These are phyloP conservation scores for Ernsta delagoae DNA, from an alignment of 2,888 invertebrate genomes.

Conservation along the genomic window DNA sequence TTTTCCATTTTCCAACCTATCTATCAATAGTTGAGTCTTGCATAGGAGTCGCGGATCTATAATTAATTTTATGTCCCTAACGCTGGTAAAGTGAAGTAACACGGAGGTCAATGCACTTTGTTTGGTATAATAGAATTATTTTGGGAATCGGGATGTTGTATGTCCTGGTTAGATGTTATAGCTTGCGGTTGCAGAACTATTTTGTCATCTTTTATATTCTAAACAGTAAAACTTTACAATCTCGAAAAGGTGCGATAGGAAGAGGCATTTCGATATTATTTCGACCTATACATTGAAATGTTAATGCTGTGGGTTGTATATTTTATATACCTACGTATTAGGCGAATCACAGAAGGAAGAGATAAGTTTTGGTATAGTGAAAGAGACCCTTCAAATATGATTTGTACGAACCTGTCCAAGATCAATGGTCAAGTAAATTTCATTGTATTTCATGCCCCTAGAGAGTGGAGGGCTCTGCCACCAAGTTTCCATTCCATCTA, in stretches of 20 bases:
- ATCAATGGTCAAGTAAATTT: constrained; percentile 98
- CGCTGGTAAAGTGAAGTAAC: constrained; percentile 52
- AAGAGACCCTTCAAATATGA: too few species aligned
- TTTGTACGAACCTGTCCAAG: constrained; percentile 99
- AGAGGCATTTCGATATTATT: too few species aligned
- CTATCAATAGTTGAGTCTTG: neutral
- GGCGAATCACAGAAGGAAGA: too few species aligned
- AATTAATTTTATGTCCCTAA: constrained; percentile 63
- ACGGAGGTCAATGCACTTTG: constrained; percentile 60
- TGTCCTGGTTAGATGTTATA: constrained; percentile 38
- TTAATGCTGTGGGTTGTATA: too few species aligned
- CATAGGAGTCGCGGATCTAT: constrained; percentile 51
- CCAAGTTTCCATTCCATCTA: constrained; percentile 98
- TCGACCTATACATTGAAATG: too few species aligned
- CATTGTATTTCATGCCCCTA: constrained; percentile 97
- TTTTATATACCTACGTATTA: too few species aligned
- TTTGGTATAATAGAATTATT: constrained; percentile 55
- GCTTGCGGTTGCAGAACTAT: constrained; percentile 11
- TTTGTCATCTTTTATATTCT: neutral
- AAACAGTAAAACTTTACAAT: too few species aligned
- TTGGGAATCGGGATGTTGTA: constrained; percentile 55
- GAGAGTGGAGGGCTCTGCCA: constrained; percentile 99
- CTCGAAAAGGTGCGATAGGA: too few species aligned
- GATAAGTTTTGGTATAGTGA: too few species aligned
- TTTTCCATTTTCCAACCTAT: too few species aligned